These are phyloP conservation scores for Melanotaenia boesemani DNA, from an alignment of 2,797 vertebrate species.

Conservation along the genomic window DNA sequence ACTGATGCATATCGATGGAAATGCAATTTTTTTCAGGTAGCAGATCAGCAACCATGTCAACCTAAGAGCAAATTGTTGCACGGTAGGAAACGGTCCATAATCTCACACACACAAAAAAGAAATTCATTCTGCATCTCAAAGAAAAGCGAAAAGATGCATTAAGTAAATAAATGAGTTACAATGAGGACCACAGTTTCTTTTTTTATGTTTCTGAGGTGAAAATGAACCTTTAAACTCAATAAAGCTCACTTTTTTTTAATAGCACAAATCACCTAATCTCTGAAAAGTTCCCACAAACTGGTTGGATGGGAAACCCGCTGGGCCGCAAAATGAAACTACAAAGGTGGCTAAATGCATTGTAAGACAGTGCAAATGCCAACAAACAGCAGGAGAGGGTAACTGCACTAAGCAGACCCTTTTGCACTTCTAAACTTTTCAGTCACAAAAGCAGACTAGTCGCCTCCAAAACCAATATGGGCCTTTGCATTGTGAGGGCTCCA, in stretches of 20 bases:
- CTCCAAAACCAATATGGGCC: conserved; percentile 69
- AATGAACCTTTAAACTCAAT: not conserved
- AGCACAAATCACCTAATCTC: conserved; percentile 20
- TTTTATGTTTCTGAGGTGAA: not conserved
- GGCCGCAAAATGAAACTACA: conserved; percentile 26
- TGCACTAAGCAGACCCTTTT: conserved; percentile 34
- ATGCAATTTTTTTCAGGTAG: not conserved
- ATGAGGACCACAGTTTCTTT: not conserved
- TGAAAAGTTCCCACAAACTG: conserved; percentile 32
- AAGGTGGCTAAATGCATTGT: conserved; percentile 29
- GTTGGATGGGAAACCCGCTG: conserved; percentile 19
- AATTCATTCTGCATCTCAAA: not conserved
- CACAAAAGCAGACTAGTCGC: conserved; percentile 53
- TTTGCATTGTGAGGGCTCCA: conserved; percentile 51
- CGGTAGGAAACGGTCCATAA: not conserved
- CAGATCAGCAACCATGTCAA: not conserved
- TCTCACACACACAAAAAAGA: not conserved
- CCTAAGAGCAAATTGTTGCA: not conserved
- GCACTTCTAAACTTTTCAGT: conserved; percentile 51
- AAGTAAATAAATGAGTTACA: not conserved
- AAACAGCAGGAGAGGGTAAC: conserved; percentile 45
- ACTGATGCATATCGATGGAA: no score
- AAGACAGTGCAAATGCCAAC: conserved; percentile 44
- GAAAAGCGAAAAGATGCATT: no score
- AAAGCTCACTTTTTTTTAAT: not conserved